These are phyloP conservation scores for Yponomeuta evonymella DNA, from an alignment of 2,888 invertebrate genomes.

Conservation along the genomic window DNA sequence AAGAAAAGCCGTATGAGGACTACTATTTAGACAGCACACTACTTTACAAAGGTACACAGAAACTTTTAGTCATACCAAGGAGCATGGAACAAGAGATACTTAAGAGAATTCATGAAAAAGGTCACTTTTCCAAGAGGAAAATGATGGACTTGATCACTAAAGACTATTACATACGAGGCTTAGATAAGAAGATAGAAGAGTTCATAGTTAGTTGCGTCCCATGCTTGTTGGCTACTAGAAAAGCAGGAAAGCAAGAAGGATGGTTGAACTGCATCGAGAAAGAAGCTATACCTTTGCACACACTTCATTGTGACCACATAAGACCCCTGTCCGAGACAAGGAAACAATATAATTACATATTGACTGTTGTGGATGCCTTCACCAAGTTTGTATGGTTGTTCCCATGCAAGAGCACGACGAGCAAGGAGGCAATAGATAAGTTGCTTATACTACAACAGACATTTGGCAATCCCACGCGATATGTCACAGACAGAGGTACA, in stretches of 20 bases:
- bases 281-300: slow-evolving; percentile 32
- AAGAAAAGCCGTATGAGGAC: slow-evolving; percentile 21
- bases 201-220: slow-evolving; percentile 18
- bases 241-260: slow-evolving; percentile 36
- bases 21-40: slow-evolving; percentile 27
- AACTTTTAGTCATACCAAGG: slow-evolving; percentile 33
- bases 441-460: slow-evolving; percentile 30
- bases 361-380: slow-evolving; percentile 36
- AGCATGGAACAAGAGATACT: slow-evolving; percentile 38
- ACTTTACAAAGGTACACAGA: slow-evolving; percentile 26
- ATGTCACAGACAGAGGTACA: slow-evolving; percentile 38
- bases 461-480: slow-evolving; percentile 40
- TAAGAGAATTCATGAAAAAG: slow-evolving; percentile 33
- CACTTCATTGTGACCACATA: slow-evolving; percentile 38
- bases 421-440: slow-evolving; percentile 34
- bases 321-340: slow-evolving; percentile 34
- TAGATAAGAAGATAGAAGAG: slow-evolving; percentile 18
- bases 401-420: slow-evolving; percentile 32
- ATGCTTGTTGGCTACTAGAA: slow-evolving; percentile 20
- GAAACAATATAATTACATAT: slow-evolving; percentile 36
- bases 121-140: slow-evolving; percentile 36
- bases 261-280: slow-evolving; percentile 36
- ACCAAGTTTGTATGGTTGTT: slow-evolving; percentile 40
- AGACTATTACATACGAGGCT: slow-evolving; percentile 29
- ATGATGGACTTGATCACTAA: slow-evolving; percentile 27